These are phyloP conservation scores for Clinocottus analis DNA, from an alignment of 2,113 vertebrate species.

Conservation along the genomic window DNA sequence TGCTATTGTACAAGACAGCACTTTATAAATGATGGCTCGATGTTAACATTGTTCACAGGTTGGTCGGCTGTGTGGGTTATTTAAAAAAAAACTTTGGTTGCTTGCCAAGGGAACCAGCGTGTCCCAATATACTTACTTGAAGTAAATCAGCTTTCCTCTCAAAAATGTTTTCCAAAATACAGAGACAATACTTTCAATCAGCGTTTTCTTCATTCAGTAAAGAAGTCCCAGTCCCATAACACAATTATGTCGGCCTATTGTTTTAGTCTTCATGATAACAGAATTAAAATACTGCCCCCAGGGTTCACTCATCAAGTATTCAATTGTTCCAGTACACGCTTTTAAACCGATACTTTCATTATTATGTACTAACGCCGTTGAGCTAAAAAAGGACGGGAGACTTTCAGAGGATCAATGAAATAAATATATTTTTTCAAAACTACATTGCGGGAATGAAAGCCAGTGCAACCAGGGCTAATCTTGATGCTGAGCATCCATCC, in stretches of 20 bases:
- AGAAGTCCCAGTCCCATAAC: neutral
- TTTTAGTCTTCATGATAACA: neutral
- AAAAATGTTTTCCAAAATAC: neutral
- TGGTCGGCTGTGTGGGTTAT: neutral
- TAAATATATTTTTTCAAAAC: neutral
- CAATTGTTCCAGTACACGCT: neutral
- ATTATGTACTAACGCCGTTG: neutral
- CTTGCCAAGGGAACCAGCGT: neutral
- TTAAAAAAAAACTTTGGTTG: neutral
- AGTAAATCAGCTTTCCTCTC: neutral
- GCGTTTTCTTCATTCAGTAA: neutral
- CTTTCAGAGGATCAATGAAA: neutral
- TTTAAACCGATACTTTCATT: neutral
- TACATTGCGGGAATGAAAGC: neutral
- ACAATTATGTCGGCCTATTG: neutral
- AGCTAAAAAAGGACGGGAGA: neutral
- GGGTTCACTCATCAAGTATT: neutral
- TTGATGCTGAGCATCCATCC: neutral
- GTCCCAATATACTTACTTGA: neutral
- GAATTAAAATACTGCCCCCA: neutral
- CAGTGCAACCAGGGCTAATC: neutral
- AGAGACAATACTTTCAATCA: neutral
- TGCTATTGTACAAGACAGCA: slow-evolving; percentile 22
- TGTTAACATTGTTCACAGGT: neutral
- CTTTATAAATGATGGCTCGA: slow-evolving; percentile 25